A percentile compares a stretch with the other conserved stretches of the same genome.
These are phyloP conservation scores for Glaucomys volans DNA, from an alignment of 2,113 vertebrate species.

Conservation along the genomic window DNA sequence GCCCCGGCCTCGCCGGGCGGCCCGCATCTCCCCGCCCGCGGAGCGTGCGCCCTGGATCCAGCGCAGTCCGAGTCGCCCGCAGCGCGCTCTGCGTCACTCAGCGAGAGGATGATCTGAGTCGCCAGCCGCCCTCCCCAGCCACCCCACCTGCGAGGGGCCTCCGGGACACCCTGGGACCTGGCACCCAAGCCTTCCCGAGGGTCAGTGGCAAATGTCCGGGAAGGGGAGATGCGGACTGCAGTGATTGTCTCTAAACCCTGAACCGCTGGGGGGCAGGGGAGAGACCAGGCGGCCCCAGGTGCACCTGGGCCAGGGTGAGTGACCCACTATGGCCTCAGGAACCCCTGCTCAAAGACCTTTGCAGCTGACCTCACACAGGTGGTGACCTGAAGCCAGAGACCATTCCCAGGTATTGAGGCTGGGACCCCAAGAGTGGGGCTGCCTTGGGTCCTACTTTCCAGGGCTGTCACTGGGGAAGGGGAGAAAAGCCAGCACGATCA, in stretches of 20 bases:
- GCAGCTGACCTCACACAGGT: too few relatives aligned
- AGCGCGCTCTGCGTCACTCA: slow-evolving; percentile 62
- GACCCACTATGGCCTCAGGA: neutral
- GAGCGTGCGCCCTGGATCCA: neutral
- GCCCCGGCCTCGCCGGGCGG: neutral
- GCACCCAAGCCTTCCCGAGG: accelerated
- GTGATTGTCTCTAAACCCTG: neutral
- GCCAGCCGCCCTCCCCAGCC: neutral
- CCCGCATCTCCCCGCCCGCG: neutral
- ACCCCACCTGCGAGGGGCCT: neutral
- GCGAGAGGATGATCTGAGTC: too few relatives aligned
- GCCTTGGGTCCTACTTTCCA: neutral
- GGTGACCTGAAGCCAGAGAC: neutral
- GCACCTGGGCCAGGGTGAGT: neutral
- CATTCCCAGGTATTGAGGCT: neutral
- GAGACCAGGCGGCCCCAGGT: accelerated
- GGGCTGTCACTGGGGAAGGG: neutral
- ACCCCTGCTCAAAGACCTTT: too few relatives aligned
- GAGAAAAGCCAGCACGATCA: neutral
- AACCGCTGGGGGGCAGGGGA: accelerated
- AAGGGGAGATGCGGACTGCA: too few relatives aligned
- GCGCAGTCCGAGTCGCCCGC: neutral
- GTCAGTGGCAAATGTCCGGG: neutral
- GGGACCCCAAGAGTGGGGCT: too few relatives aligned
- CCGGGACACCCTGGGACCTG: neutral